Evolutionary conservation across 2,113 vertebrate genomes (phyloP), one percentile per base, ranked within the genome.

Genomic region (Petroica traversi): DNA sequence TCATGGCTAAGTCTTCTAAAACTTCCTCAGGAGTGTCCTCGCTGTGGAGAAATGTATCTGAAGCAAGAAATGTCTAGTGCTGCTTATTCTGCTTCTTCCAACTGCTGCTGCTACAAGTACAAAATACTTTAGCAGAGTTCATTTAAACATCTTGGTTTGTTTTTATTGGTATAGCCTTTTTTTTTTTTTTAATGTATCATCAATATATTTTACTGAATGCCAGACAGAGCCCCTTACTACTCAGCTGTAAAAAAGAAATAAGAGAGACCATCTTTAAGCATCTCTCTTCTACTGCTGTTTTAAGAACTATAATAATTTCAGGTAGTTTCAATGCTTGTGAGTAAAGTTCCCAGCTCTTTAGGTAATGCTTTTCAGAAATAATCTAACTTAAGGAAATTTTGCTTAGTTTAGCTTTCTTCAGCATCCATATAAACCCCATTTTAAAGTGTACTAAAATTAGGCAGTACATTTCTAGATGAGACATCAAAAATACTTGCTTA

Each of bases 131-230:
- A 52, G 24, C 4, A 61, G 28, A 45, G 34, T 69, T 62, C 12
- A 48, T 76, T 87, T 84, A 77, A 73, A 43, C 4, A 33, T 49
- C 31, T 46, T 0, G 0, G 38, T 68, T 75, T 64, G 3, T 0
- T 62, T 71, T 86, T 64, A 61, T 66, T 15, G 9, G 18, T 61
- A 34, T 25, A 43, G 24, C 0, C 64, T 34, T 23, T 12, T 22
- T 24, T 51, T 63, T 75, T 14, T 83, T 75, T 88, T 81, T 7
- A 23, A 72, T 17, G 7, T 16, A 20, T 10, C 12, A 57, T 55
- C 34, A 34, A 5, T 43, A 25, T 15, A 49, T 83, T 83, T 86
- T 74, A 46, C 52, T 63, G 58, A 81, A 52, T 77, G 4, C 36
- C 45, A 51, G 19, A 16, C n/a, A 80, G 33, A 84, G 31, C n/a